phyloP scores from a whole-genome alignment of 2,797 vertebrate species.

The Poecilia gillii region DNA sequence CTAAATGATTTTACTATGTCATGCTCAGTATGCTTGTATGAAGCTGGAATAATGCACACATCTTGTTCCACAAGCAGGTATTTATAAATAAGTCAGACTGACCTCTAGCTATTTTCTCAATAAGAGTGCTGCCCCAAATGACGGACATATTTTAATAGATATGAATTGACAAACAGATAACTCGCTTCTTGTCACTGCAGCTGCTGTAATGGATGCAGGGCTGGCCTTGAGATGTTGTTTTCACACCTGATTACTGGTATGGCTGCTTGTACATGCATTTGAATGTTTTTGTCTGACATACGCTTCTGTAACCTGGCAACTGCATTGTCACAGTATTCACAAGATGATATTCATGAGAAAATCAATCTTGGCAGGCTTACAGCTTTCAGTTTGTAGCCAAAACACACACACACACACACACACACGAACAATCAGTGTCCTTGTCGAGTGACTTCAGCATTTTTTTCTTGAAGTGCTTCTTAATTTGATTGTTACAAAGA shows the following conservation, averaged over 20 bases:
- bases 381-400: background rate
- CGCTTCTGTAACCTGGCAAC: background rate
- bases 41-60: background rate
- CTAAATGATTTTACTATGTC: background rate
- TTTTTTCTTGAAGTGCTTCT: background rate
- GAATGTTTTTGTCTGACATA: background rate
- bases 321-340: constrained; percentile 1
- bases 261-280: background rate
- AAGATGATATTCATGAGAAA: constrained; percentile 3
- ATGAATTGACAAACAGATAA: background rate
- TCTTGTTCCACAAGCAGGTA: background rate
- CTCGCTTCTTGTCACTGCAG: background rate
- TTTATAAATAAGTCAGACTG: no score
- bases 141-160: background rate
- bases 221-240: background rate
- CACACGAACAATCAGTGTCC: background rate
- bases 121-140: no score
- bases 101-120: no score
- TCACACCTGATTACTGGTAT: background rate
- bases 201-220: background rate
- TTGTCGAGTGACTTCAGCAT: background rate
- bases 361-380: constrained; percentile 1
- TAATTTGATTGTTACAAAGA: background rate
- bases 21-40: background rate
- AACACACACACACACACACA: background rate